Percentiles rank a stretch among this genome's conserved stretches.
These are phyloP conservation scores for Drosophila peninsularis DNA, from an alignment of 2,888 invertebrate species.

Conservation along the genomic window DNA sequence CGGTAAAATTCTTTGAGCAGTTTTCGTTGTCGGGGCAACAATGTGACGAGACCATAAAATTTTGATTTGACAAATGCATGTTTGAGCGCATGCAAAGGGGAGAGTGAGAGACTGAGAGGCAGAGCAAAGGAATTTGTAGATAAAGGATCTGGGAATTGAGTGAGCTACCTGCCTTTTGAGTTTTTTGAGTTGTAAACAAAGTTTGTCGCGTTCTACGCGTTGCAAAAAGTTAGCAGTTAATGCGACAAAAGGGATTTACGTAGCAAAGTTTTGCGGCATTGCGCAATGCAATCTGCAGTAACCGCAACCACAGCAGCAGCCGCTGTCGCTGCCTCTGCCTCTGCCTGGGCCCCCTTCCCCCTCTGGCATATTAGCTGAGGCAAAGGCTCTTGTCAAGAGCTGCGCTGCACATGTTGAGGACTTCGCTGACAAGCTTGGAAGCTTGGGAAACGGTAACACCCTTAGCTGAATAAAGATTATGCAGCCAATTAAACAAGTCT, in stretches of 20 bases:
- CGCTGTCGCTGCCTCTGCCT: conserved; percentile 7
- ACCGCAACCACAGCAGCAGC: conserved; percentile 19
- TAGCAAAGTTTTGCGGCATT: conserved; percentile 69
- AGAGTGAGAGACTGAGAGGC: neutral
- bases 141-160: conserved; percentile 50
- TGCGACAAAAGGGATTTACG: conserved; percentile 80
- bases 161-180: conserved; percentile 64
- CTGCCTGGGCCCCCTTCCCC: neutral
- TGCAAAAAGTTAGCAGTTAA: conserved; percentile 74
- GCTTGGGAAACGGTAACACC: conserved; percentile 30
- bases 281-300: conserved; percentile 64
- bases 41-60: conserved; percentile 78
- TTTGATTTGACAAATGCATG: conserved; percentile 79
- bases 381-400: conserved; percentile 32
- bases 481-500: neutral
- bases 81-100: conserved; percentile 49
- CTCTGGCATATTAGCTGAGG: conserved; percentile 19
- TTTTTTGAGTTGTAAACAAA: conserved; percentile 75
- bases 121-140: conserved; percentile 21
- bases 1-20: conserved; percentile 44
- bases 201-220: conserved; percentile 68
- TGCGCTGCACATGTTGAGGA: conserved; percentile 18
- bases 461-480: conserved; percentile 65
- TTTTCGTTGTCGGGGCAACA: conserved; percentile 70
- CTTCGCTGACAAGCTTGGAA: conserved; percentile 36